These are phyloP conservation scores for Cryptoblepharus egeriae DNA, from an alignment of 2,797 vertebrate species.

Conservation along the genomic window DNA sequence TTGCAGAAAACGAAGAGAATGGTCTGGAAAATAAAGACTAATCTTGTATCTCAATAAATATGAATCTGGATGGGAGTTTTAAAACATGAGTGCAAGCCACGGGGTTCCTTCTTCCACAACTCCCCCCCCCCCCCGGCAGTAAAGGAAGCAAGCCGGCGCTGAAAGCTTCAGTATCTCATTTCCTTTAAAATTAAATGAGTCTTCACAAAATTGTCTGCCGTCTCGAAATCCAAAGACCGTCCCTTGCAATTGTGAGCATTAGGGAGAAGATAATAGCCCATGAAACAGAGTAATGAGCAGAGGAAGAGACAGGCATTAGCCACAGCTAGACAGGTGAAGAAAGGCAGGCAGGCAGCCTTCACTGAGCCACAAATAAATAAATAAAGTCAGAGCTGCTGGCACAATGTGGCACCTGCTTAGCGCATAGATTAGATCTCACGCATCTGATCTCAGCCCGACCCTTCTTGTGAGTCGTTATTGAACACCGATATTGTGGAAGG, in stretches of 20 bases:
- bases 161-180: slow-evolving; percentile 30
- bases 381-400: neutral
- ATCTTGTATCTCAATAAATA: neutral
- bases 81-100: neutral
- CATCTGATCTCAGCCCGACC: slow-evolving; percentile 28
- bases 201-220: slow-evolving; percentile 12
- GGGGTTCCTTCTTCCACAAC: neutral
- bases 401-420: slow-evolving; percentile 25
- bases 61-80: neutral
- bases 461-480: slow-evolving; percentile 27
- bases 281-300: slow-evolving; percentile 20
- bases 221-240: slow-evolving; percentile 31
- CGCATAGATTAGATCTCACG: slow-evolving; percentile 23
- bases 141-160: slow-evolving; percentile 40
- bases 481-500: slow-evolving; percentile 32
- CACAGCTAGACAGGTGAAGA: slow-evolving; percentile 7
- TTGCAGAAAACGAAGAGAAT: neutral
- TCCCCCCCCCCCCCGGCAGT: neutral
- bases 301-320: slow-evolving; percentile 29
- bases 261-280: slow-evolving; percentile 37
- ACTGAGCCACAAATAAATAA: neutral
- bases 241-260: neutral
- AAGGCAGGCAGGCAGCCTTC: slow-evolving; percentile 13
- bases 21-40: neutral
- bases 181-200: slow-evolving; percentile 44